A percentile compares a stretch with the other conserved stretches of the same genome.
These are phyloP conservation scores for Thecophora atra DNA, from an alignment of 2,888 invertebrate species.

Conservation along the genomic window DNA sequence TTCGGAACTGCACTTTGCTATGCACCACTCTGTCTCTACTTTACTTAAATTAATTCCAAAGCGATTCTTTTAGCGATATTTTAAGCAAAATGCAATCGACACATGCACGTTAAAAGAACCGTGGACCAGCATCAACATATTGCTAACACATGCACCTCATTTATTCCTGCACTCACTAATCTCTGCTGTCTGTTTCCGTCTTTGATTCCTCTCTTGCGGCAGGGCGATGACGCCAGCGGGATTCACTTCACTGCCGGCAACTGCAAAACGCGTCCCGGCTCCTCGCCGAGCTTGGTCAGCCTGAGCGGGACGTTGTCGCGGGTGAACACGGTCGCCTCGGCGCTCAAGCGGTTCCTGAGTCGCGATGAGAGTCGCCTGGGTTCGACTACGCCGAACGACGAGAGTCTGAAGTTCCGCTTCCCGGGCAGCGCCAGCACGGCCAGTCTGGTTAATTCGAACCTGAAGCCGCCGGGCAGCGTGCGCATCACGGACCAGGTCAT, in stretches of 20 bases:
- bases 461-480: constrained; percentile 67
- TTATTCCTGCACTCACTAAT: too few species aligned
- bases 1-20: neutral
- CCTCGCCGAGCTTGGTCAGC: constrained; percentile 65
- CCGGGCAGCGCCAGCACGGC: constrained; percentile 64
- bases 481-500: constrained; percentile 78
- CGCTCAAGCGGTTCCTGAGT: constrained; percentile 79
- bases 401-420: constrained; percentile 59
- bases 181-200: neutral
- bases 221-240: constrained; percentile 78
- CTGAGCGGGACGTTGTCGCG: constrained; percentile 72
- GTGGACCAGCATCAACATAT: neutral
- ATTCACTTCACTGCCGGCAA: constrained; percentile 77
- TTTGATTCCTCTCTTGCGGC: constrained; percentile 39
- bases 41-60: neutral
- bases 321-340: constrained; percentile 80
- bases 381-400: constrained; percentile 64
- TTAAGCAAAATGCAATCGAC: constrained; percentile 27
- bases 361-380: constrained; percentile 73
- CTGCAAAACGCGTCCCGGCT: constrained; percentile 68
- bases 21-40: constrained; percentile 28
- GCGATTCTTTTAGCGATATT: constrained; percentile 21
- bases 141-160: neutral
- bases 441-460: constrained; percentile 53
- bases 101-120: neutral